Conservation (phyloP, 2,113 vertebrate species). For the Cynoglossus semilaevis region DNA sequence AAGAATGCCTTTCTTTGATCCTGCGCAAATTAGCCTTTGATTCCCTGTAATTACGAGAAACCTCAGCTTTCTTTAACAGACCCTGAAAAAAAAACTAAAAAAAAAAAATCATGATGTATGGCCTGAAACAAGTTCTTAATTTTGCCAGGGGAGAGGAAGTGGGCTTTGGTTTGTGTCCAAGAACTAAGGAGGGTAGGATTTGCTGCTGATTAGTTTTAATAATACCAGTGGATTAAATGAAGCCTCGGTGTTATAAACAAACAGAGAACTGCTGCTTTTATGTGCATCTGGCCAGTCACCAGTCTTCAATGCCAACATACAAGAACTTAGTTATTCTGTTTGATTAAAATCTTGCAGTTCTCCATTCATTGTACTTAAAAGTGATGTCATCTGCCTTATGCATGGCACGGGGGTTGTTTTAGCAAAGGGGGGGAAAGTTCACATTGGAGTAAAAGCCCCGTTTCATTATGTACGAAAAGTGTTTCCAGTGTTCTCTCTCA, state of each 20-base stretch:
- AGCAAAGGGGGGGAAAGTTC: too few species aligned
- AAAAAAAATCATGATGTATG: conserved; percentile 46
- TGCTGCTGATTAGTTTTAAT: not conserved
- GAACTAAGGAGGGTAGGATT: not conserved
- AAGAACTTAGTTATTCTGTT: not conserved
- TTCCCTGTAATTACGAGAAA: conserved; percentile 74
- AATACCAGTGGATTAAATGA: not conserved
- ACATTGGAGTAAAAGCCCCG: too few species aligned
- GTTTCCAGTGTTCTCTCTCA: too few species aligned
- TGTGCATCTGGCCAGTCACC: not conserved
- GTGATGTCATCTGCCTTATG: not conserved
- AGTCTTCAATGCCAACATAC: too few species aligned
- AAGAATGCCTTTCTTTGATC: conserved; percentile 76
- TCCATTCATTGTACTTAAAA: not conserved
- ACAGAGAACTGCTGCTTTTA: not conserved
- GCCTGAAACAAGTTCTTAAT: conserved; percentile 62
- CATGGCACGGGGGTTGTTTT: not conserved
- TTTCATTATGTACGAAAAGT: too few species aligned
- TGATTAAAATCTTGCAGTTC: not conserved
- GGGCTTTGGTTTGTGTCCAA: conserved; percentile 14
- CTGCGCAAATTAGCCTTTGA: conserved; percentile 69
- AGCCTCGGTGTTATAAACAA: not conserved
- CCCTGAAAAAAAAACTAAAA: too few species aligned
- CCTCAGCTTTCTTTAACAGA: conserved; percentile 43
- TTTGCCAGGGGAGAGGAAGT: conserved; percentile 36